Percentiles rank a stretch among this genome's conserved stretches.
These are phyloP conservation scores for Ichneumon xanthorius DNA, from an alignment of 2,888 invertebrate species.

Conservation along the genomic window DNA sequence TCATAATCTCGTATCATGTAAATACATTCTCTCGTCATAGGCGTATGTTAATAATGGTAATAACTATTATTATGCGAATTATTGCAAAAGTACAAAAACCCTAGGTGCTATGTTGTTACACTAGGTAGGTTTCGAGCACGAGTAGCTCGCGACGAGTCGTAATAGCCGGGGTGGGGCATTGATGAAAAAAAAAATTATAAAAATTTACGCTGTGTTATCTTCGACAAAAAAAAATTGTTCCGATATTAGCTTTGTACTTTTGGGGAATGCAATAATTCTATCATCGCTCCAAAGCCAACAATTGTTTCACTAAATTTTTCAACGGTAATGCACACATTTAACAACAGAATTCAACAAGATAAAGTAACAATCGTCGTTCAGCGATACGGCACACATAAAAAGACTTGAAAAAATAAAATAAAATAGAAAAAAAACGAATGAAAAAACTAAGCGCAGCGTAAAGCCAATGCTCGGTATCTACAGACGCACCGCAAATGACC, in stretches of 20 bases:
- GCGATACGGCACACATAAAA: constrained; percentile 28
- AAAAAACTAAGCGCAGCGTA: constrained; percentile 52
- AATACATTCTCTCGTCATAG: constrained; percentile 81
- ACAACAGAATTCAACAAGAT: constrained; percentile 32
- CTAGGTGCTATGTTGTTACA: constrained; percentile 85
- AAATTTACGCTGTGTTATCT: constrained; percentile 55
- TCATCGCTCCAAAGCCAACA: constrained; percentile 35
- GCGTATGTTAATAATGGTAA: constrained; percentile 74
- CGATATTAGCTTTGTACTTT: constrained; percentile 26
- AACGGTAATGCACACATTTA: constrained; percentile 29
- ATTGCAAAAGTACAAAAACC: constrained; percentile 84
- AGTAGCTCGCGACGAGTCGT: constrained; percentile 66
- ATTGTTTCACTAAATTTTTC: constrained; percentile 23
- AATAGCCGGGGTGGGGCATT: constrained; percentile 43
- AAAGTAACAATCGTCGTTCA: constrained; percentile 23
- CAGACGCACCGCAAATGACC: constrained; percentile 71
- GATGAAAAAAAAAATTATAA: constrained; percentile 9
- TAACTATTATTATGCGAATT: constrained; percentile 82
- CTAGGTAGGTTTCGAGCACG: constrained; percentile 77
- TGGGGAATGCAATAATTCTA: constrained; percentile 48
- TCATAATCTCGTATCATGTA: constrained; percentile 81
- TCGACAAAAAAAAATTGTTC: constrained; percentile 29
- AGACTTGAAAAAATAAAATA: constrained; percentile 36
- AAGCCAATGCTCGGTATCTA: constrained; percentile 75
- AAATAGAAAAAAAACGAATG: constrained; percentile 1